Percentiles rank a stretch among this genome's conserved stretches.
Conservation (phyloP, 2,888 invertebrate genomes). For the Neoaliturus tenellus region DNA sequence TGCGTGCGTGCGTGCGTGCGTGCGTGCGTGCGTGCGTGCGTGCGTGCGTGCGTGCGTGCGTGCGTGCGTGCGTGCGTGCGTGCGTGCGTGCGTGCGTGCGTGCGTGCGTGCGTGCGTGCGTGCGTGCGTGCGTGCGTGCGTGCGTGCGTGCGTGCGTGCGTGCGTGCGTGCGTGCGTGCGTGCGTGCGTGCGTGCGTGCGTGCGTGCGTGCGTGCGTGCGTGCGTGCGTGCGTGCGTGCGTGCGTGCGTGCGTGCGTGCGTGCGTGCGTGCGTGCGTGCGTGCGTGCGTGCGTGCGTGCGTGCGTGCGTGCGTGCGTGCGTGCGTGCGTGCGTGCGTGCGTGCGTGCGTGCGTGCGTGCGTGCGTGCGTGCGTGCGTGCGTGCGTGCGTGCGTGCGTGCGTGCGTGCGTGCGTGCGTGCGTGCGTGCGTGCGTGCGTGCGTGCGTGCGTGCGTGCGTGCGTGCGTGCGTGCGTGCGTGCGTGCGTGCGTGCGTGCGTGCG, state of each 20-base stretch:
- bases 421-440: too few relatives aligned
- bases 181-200: background rate
- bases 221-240: background rate
- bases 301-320: background rate
- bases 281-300: background rate
- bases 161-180: conserved; percentile 7
- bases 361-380: too few relatives aligned
- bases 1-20: conserved; percentile 7
- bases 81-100: conserved; percentile 7
- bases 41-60: conserved; percentile 7
- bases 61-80: conserved; percentile 7
- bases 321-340: too few relatives aligned
- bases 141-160: conserved; percentile 7
- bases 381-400: too few relatives aligned
- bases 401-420: too few relatives aligned
- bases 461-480: too few relatives aligned
- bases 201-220: background rate
- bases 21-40: conserved; percentile 7
- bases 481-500: too few relatives aligned
- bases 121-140: conserved; percentile 7
- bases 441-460: too few relatives aligned
- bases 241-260: background rate
- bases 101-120: conserved; percentile 7
- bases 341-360: too few relatives aligned
- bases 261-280: background rate